These are phyloP conservation scores for Heliconius aoede DNA, from an alignment of 2,888 invertebrate species.

Conservation along the genomic window DNA sequence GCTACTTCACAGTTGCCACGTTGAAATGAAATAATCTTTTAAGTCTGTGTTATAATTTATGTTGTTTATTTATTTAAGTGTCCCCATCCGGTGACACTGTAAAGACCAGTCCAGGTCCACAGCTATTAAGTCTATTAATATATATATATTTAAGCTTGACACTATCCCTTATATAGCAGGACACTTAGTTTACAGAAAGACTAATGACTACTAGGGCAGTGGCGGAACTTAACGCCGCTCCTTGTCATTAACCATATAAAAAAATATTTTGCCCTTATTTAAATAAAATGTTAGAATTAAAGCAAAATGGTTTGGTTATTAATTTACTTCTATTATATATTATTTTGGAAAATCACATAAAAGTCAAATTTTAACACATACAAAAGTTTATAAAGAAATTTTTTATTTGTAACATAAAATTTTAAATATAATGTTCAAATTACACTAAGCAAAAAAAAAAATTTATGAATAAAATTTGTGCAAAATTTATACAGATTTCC, in stretches of 20 bases:
- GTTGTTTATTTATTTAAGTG: too few relatives aligned
- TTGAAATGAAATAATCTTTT: not conserved
- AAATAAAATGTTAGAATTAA: not conserved
- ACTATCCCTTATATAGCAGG: too few relatives aligned
- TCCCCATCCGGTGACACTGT: too few relatives aligned
- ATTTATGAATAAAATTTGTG: not conserved
- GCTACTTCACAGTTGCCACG: not conserved
- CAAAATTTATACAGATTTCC: not conserved
- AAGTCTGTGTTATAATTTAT: not conserved
- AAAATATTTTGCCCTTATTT: not conserved
- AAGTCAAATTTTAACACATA: not conserved
- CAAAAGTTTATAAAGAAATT: slow-evolving; percentile 13
- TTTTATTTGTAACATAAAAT: slow-evolving; percentile 6
- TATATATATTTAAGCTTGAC: too few relatives aligned
- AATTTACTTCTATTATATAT: not conserved
- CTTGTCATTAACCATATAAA: not conserved
- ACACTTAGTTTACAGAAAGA: too few relatives aligned
- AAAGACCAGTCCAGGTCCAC: too few relatives aligned
- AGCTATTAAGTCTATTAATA: too few relatives aligned
- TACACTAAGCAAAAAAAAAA: slow-evolving; percentile 31
- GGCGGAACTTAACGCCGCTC: not conserved
- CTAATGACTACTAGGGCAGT: not conserved
- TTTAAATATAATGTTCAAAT: slow-evolving; percentile 39
- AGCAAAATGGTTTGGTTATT: not conserved
- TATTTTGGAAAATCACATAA: not conserved